Evolutionary conservation across 2,888 invertebrate genomes (phyloP).

Genomic region (Drosophila robusta): DNA sequence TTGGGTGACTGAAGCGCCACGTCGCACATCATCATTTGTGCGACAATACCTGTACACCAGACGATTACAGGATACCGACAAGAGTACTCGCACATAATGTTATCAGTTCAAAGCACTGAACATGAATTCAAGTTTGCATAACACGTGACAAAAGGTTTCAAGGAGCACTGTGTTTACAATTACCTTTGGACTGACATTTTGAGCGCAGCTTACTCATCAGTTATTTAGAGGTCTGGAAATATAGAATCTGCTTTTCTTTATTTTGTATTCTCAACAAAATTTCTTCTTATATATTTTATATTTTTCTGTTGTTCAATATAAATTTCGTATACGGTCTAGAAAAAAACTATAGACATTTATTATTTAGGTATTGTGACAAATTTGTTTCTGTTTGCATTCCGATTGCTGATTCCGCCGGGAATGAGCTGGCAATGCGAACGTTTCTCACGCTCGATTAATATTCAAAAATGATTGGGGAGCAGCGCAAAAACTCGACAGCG

Average conservation of each 20-base stretch:
- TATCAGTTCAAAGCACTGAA: not conserved
- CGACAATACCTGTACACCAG: slow-evolving; percentile 2
- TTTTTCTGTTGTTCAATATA: too few relatives aligned
- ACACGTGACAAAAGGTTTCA: not conserved
- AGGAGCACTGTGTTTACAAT: not conserved
- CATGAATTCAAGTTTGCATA: not conserved
- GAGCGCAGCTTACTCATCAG: too few relatives aligned
- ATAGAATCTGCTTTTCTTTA: not conserved
- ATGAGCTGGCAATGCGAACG: slow-evolving; percentile 41
- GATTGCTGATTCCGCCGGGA: not conserved
- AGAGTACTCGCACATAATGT: not conserved
- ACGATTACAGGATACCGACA: not conserved
- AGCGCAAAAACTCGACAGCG: slow-evolving; percentile 33
- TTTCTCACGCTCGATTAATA: slow-evolving; percentile 68
- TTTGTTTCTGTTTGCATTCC: slow-evolving; percentile 23
- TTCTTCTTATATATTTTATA: too few relatives aligned
- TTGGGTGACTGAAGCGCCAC: slow-evolving; percentile 45
- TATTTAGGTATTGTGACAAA: not conserved
- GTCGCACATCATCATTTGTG: slow-evolving; percentile 7
- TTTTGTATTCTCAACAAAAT: not conserved
- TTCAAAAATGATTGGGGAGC: slow-evolving; percentile 57
- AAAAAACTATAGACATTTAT: too few relatives aligned
- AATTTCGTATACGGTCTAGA: not conserved
- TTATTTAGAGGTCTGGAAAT: not conserved
- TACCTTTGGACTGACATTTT: too few relatives aligned